These are phyloP conservation scores for Drosophila paramelanica DNA, from an alignment of 2,888 invertebrate species.

Conservation along the genomic window DNA sequence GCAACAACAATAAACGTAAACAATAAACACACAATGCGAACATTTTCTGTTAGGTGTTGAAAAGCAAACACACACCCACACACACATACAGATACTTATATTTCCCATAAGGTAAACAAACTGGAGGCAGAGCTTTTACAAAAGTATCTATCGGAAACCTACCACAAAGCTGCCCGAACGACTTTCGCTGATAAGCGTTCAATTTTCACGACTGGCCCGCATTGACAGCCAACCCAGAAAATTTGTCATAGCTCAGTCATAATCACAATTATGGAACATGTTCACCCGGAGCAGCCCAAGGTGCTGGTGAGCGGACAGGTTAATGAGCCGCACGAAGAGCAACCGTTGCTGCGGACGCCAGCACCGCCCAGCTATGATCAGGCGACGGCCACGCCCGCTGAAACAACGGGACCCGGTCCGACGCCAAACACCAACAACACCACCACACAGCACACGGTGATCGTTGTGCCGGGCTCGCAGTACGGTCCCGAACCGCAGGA, in stretches of 20 bases:
- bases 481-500: slow-evolving; percentile 85
- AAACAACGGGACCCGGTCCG: slow-evolving; percentile 54
- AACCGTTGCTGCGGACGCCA: slow-evolving; percentile 44
- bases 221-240: slow-evolving; percentile 21
- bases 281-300: slow-evolving; percentile 63
- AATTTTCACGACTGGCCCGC: slow-evolving; percentile 19
- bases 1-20: slow-evolving; percentile 29
- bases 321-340: slow-evolving; percentile 51
- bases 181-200: slow-evolving; percentile 63
- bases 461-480: slow-evolving; percentile 62
- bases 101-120: slow-evolving; percentile 47
- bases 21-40: slow-evolving; percentile 25
- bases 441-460: slow-evolving; percentile 62
- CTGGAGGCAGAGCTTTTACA: slow-evolving; percentile 36
- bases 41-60: slow-evolving; percentile 48
- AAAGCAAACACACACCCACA: not conserved
- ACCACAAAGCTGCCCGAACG: slow-evolving; percentile 48
- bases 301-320: slow-evolving; percentile 5
- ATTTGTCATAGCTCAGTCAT: slow-evolving; percentile 49
- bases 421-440: slow-evolving; percentile 3
- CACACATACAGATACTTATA: not conserved
- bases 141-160: slow-evolving; percentile 17
- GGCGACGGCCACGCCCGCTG: slow-evolving; percentile 62
- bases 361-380: slow-evolving; percentile 76
- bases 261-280: slow-evolving; percentile 47